Evolutionary conservation across 2,113 vertebrate genomes (phyloP), one percentile per base, ranked within the genome.

Genomic region (Ciconia boyciana): DNA sequence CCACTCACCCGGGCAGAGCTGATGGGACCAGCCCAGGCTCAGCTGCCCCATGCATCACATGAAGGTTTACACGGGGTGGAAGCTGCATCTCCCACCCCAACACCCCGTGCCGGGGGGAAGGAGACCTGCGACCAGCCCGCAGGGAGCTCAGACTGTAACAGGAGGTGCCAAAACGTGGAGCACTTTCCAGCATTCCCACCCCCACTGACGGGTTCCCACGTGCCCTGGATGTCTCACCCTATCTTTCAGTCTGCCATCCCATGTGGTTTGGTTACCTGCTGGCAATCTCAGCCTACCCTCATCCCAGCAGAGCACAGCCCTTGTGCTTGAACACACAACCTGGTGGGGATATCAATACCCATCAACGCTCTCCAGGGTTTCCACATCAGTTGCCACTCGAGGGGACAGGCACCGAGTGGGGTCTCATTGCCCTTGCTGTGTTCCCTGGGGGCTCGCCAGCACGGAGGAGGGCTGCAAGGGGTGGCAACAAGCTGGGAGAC

Each of bases 1-100:
- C 34, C 54, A 46, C 29, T 8, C 14, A 26, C 16, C 11, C 19
- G 18, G 62, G n/a, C 44, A 51, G 29, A 70, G 66, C 55, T 26
- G 71, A 16, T 3, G 16, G 46, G 10, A 75, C 9, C 36, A 49
- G 51, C 32, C 46, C 52, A 18, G 32, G 20, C 6, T 41, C 0
- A 0, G 77, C 65, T 41, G 14, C 9, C 39, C 21, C 13, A 60
- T 0, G 0, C 21, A 13, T 2, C 4, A 0, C 19, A 8, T 21
- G 22, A 74, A 68, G 15, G 16, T 20, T 57, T 20, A 34, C 39
- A 17, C 43, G 24, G 11, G 13, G 29, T 28, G 4, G 48, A 20
- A 49, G 60, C 57, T 29, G 55, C 39, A 19, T 10, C 21, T 44
- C 36, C 31, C 41, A 43, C 26, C 18, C n/a, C n/a, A 55, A 12